phyloP scores from a whole-genome alignment of 2,797 vertebrate species.

The Jordanella pulchra region DNA sequence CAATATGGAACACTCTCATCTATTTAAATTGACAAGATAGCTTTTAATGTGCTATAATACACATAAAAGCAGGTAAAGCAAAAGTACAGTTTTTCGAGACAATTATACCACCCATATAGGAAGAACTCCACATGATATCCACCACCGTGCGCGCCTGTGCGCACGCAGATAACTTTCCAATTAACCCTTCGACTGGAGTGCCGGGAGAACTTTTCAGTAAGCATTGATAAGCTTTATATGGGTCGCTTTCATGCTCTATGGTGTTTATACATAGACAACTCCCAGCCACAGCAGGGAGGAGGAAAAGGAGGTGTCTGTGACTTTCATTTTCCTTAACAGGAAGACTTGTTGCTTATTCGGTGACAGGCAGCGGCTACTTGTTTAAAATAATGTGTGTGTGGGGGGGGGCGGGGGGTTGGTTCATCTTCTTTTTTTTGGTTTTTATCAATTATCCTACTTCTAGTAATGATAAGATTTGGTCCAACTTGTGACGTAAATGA shows the following conservation, averaged over 20 bases:
- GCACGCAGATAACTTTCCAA: conserved; percentile 32
- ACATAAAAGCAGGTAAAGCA: neutral
- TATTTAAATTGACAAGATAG: neutral
- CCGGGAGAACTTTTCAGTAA: neutral
- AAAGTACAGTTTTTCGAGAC: neutral
- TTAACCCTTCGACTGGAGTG: conserved; percentile 31
- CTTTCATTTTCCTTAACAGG: conserved; percentile 13
- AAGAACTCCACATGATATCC: conserved; percentile 21
- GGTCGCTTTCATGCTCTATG: neutral
- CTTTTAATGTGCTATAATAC: neutral
- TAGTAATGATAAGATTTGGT: conserved; percentile 2
- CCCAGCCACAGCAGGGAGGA: neutral
- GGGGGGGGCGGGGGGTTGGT: too few species aligned
- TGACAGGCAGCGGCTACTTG: too few species aligned
- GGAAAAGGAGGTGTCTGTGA: neutral
- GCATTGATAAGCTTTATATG: neutral
- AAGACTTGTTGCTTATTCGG: conserved; percentile 57
- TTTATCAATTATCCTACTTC: neutral
- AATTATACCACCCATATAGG: neutral
- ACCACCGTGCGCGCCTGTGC: conserved; percentile 15
- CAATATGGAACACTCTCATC: too few species aligned
- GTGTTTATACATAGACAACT: neutral
- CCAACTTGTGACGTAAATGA: conserved; percentile 21
- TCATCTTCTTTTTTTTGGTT: neutral
- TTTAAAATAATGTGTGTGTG: too few species aligned